These are phyloP conservation scores for Aspidapion aeneum DNA, from an alignment of 2,888 invertebrate genomes.

Conservation along the genomic window DNA sequence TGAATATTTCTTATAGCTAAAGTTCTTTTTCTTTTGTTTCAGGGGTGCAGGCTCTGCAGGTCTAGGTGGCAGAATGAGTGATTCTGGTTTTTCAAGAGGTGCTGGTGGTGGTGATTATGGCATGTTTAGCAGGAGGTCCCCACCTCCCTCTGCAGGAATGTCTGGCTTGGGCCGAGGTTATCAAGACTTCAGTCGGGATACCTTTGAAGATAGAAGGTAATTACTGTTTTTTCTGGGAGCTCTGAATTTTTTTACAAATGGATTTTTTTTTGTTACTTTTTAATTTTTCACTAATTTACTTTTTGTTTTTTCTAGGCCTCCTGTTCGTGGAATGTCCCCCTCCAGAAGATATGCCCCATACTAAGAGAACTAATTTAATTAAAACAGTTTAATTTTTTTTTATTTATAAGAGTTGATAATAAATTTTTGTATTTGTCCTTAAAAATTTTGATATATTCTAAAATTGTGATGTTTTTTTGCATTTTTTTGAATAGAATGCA, in stretches of 20 bases:
- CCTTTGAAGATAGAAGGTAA: slow-evolving; percentile 83
- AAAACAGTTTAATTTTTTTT: too few species aligned
- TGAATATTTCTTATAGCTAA: too few species aligned
- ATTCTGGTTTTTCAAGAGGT: slow-evolving; percentile 55
- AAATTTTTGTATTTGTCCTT: too few species aligned
- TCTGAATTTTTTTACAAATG: not conserved
- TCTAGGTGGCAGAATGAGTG: slow-evolving; percentile 64
- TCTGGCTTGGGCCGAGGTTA: slow-evolving; percentile 51
- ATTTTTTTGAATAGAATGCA: too few species aligned
- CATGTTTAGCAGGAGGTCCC: slow-evolving; percentile 81
- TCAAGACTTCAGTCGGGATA: slow-evolving; percentile 85
- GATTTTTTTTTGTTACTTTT: not conserved
- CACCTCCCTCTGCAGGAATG: slow-evolving; percentile 57
- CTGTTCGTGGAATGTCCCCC: slow-evolving; percentile 78
- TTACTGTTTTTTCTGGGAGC: slow-evolving; percentile 19
- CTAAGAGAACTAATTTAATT: too few species aligned
- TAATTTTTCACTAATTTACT: slow-evolving; percentile 10
- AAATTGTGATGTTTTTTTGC: too few species aligned
- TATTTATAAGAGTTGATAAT: too few species aligned
- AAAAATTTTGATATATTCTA: too few species aligned
- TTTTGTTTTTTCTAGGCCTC: slow-evolving; percentile 58
- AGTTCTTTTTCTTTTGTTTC: slow-evolving; percentile 24
- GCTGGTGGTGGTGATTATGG: slow-evolving; percentile 58
- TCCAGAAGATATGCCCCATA: slow-evolving; percentile 85
- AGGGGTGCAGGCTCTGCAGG: slow-evolving; percentile 59